Percentiles rank a stretch among this genome's conserved stretches.
Conservation (phyloP, 2,113 vertebrate genomes). For the Saimiri boliviensis region DNA sequence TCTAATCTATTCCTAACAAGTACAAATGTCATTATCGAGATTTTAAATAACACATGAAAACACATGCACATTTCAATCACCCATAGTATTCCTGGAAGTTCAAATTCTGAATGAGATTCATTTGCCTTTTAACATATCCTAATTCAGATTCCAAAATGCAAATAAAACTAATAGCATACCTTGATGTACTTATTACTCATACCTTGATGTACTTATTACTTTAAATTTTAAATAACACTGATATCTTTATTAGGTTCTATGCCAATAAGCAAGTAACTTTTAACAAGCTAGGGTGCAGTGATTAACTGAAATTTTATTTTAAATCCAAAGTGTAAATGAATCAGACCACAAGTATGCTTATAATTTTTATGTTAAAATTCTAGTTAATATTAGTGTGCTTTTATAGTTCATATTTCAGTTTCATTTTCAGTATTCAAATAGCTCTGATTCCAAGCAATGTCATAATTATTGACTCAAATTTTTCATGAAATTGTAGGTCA, state of each 20-base stretch:
- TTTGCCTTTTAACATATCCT: not conserved
- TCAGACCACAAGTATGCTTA: fast-evolving
- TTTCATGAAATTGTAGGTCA: not conserved
- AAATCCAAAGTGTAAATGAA: not conserved
- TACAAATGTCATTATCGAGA: fast-evolving
- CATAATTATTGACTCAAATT: not conserved
- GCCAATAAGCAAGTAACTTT: too few species aligned
- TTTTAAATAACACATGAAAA: not conserved
- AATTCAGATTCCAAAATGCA: not conserved
- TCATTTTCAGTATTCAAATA: not conserved
- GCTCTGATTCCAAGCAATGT: not conserved
- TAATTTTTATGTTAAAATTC: fast-evolving
- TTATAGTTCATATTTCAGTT: not conserved
- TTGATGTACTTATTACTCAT: fast-evolving
- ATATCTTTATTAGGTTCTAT: fast-evolving
- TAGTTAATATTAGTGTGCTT: fast-evolving
- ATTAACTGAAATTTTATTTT: not conserved
- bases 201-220: fast-evolving
- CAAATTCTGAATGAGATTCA: not conserved
- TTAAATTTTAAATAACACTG: not conserved
- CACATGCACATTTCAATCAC: not conserved
- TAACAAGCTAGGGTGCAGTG: too few species aligned
- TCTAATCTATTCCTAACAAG: not conserved
- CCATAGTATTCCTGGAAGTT: not conserved
- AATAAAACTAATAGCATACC: not conserved